phyloP scores from a whole-genome alignment of 2,888 invertebrate species.

The Xylota segnis region DNA sequence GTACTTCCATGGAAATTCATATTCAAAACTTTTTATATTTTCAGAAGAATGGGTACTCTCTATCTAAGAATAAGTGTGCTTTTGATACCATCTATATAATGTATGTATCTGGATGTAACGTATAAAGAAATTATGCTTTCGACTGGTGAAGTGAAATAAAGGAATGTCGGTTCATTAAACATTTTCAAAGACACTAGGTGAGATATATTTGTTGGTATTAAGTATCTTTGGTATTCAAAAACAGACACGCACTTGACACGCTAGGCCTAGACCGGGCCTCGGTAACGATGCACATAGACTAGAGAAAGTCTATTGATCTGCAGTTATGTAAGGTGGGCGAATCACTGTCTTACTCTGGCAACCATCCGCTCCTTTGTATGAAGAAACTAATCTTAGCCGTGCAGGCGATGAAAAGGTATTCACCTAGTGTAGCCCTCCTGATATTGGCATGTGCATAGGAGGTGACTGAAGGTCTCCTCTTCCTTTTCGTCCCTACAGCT shows the following conservation, averaged over 20 bases:
- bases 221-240: not conserved
- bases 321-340: too few relatives aligned
- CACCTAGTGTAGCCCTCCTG: too few relatives aligned
- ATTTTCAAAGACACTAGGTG: not conserved
- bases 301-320: too few relatives aligned
- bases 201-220: not conserved
- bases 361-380: too few relatives aligned
- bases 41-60: not conserved
- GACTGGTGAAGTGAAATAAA: conserved; percentile 22
- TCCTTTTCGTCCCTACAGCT: too few relatives aligned
- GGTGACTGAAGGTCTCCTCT: too few relatives aligned
- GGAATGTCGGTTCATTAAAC: conserved; percentile 16
- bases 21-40: conserved; percentile 1
- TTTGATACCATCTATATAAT: not conserved
- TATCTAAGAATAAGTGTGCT: not conserved
- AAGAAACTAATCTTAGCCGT: too few relatives aligned
- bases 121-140: not conserved
- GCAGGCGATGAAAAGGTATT: too few relatives aligned
- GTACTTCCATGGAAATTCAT: conserved; percentile 8
- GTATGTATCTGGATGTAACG: not conserved
- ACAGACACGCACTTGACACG: not conserved
- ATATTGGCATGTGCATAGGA: too few relatives aligned
- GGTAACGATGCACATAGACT: too few relatives aligned
- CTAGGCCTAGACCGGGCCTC: too few relatives aligned
- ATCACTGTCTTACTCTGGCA: too few relatives aligned